These are phyloP conservation scores for Macrotrachela quadricornifera DNA, from an alignment of 1,140 invertebrate genomes.

Conservation along the genomic window DNA sequence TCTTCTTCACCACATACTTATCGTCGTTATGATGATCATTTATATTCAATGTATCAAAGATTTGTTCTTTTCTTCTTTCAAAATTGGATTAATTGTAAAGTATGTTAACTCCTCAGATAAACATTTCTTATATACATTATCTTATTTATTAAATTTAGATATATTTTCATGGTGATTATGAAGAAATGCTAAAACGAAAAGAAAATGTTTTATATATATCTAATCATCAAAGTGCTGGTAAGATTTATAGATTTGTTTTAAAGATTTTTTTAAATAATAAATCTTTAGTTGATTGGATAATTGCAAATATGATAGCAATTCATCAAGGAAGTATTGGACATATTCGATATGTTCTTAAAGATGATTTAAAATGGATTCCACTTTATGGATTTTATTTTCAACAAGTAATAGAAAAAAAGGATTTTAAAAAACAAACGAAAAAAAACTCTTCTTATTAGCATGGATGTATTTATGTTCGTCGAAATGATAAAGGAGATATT, in stretches of 20 bases:
- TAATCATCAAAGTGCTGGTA: constrained; percentile 38
- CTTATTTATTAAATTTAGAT: constrained; percentile 23
- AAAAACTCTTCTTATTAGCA: constrained; percentile 29
- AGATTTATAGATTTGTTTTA: no score
- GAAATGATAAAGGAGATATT: constrained; percentile 32
- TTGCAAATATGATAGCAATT: constrained; percentile 34
- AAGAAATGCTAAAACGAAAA: constrained; percentile 21
- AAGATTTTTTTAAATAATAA: no score
- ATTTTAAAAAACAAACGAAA: neutral
- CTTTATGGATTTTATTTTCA: constrained; percentile 38
- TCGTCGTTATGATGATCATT: constrained; percentile 27
- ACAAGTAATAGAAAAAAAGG: constrained; percentile 16
- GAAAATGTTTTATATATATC: constrained; percentile 35
- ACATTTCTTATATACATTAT: neutral
- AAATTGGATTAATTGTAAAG: constrained; percentile 29
- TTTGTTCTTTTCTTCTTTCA: constrained; percentile 35
- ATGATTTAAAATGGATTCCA: constrained; percentile 34
- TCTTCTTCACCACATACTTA: constrained; percentile 24
- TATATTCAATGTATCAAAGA: constrained; percentile 31
- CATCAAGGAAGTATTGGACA: constrained; percentile 29
- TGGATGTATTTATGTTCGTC: constrained; percentile 36
- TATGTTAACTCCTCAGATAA: constrained; percentile 11
- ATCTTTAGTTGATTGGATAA: constrained; percentile 36
- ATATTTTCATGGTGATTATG: constrained; percentile 32
- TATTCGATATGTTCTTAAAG: constrained; percentile 37